These are phyloP conservation scores for Scrobipalpa atriplicella DNA, from an alignment of 2,888 invertebrate species.

Conservation along the genomic window DNA sequence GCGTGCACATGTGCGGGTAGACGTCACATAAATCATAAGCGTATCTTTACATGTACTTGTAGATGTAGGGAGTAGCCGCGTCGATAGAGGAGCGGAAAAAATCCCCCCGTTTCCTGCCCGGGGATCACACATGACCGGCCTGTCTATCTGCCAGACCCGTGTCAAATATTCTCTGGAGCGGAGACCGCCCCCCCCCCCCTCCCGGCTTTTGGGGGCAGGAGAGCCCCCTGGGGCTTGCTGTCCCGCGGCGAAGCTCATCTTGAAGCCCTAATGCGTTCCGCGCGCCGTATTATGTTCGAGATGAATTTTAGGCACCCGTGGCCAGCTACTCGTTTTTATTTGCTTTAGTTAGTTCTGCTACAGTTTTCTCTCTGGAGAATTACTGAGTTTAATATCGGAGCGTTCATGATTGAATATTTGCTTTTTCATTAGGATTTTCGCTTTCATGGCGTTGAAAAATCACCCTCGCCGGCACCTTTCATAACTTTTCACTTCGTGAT, in stretches of 20 bases:
- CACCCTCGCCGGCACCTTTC: conserved; percentile 76
- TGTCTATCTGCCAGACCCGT: conserved; percentile 84
- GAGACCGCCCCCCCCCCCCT: conserved; percentile 76
- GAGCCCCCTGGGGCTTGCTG: conserved; percentile 77
- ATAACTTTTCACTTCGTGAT: conserved; percentile 83
- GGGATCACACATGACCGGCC: conserved; percentile 83
- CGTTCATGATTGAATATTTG: conserved; percentile 69
- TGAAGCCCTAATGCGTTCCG: conserved; percentile 79
- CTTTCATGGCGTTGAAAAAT: conserved; percentile 75
- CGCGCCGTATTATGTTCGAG: conserved; percentile 69
- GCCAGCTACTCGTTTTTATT: conserved; percentile 49
- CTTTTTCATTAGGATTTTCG: conserved; percentile 77
- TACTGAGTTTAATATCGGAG: conserved; percentile 45
- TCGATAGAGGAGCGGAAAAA: conserved; percentile 79
- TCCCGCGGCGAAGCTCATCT: conserved; percentile 83
- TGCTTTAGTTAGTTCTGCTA: conserved; percentile 28
- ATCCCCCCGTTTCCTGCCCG: conserved; percentile 77
- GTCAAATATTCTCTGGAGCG: conserved; percentile 83
- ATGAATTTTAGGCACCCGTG: conserved; percentile 72
- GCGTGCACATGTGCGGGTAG: conserved; percentile 75
- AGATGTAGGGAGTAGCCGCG: conserved; percentile 64
- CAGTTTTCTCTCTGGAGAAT: conserved; percentile 18
- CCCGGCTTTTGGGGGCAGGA: conserved; percentile 61
- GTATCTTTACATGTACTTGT: conserved; percentile 69
- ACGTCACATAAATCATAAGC: conserved; percentile 77